phyloP scores from a whole-genome alignment of 2,113 vertebrate genomes.

The Phylloscopus trochilus region DNA sequence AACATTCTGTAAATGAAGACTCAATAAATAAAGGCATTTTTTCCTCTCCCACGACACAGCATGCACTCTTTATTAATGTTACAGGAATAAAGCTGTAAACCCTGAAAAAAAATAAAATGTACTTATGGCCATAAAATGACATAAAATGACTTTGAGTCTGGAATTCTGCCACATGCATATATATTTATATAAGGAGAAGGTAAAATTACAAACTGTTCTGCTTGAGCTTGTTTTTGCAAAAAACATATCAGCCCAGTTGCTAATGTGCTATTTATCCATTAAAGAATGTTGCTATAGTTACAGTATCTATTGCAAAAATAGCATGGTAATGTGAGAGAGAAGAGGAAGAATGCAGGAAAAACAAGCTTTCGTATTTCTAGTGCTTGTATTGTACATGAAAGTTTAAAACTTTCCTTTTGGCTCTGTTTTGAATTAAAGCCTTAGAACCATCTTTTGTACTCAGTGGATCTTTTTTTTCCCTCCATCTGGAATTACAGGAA shows the following conservation, averaged over 20 bases:
- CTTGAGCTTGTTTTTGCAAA: conserved; percentile 30
- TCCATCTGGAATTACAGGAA: neutral
- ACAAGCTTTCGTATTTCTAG: conserved; percentile 26
- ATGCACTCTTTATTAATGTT: neutral
- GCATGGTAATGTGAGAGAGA: conserved; percentile 3
- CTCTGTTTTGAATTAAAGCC: conserved; percentile 6
- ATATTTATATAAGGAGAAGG: neutral
- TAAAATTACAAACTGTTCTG: conserved; percentile 6
- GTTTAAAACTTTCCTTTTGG: neutral
- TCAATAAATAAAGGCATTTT: neutral
- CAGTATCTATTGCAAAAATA: conserved; percentile 58
- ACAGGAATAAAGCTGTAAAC: neutral
- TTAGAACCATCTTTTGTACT: neutral
- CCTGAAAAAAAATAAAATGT: neutral
- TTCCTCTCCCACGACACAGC: neutral
- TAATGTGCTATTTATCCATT: conserved; percentile 51
- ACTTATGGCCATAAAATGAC: neutral
- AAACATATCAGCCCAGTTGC: neutral
- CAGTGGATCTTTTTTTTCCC: neutral
- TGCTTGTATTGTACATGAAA: neutral
- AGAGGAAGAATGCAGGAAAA: conserved; percentile 33
- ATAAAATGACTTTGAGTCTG: neutral
- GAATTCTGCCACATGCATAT: neutral
- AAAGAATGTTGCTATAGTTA: conserved; percentile 63
- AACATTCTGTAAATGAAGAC: neutral